Conservation (phyloP, 2,113 vertebrate genomes). For the Serranochromis macrocephalus region DNA sequence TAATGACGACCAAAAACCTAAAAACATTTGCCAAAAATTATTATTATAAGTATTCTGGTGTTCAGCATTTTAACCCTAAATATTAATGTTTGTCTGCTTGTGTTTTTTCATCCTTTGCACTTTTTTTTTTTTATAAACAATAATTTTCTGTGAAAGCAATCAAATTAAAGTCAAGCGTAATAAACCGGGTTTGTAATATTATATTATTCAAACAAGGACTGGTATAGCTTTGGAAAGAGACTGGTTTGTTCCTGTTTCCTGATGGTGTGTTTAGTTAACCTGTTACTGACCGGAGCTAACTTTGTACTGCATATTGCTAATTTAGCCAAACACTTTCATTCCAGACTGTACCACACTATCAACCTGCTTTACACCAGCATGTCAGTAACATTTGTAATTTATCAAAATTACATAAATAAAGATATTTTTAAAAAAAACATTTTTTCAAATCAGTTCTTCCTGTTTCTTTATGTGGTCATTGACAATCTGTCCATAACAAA, state of each 20-base stretch:
- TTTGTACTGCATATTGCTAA: neutral
- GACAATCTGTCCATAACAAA: neutral
- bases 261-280: neutral
- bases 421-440: accelerated
- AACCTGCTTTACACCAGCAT: neutral
- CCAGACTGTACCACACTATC: neutral
- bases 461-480: neutral
- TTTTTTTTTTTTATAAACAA: neutral
- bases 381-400: neutral
- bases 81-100: neutral
- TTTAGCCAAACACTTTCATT: neutral
- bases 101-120: neutral
- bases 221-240: neutral
- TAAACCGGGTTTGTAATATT: neutral
- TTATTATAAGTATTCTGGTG: neutral
- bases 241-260: neutral
- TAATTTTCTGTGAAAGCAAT: neutral
- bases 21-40: neutral
- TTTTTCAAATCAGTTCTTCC: neutral
- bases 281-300: neutral
- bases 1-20: neutral
- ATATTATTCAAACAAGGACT: neutral
- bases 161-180: neutral
- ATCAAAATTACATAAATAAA: neutral
- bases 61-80: neutral